A percentile compares a stretch with the other conserved stretches of the same genome.
Conservation (phyloP, 1,140 invertebrate species). For the Apolygus lucorum region DNA sequence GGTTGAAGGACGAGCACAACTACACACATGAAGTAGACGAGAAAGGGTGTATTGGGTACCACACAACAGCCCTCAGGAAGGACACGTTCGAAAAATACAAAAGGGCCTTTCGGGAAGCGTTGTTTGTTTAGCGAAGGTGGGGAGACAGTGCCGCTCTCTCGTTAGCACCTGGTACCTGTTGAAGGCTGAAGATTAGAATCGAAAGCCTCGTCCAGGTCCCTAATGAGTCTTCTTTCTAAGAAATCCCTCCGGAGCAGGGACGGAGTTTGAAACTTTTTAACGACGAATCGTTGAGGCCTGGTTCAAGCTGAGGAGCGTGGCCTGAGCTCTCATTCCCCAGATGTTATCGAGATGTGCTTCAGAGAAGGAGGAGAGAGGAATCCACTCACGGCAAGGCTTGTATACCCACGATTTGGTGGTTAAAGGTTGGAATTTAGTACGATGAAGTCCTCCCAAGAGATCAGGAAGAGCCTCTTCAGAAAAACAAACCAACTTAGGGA, state of each 20-base stretch:
- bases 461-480: too few relatives aligned
- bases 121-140: neutral
- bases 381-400: neutral
- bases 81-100: neutral
- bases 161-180: slow-evolving; percentile 16
- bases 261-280: neutral
- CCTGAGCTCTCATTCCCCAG: neutral
- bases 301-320: neutral
- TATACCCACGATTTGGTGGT: neutral
- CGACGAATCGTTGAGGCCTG: neutral
- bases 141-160: neutral
- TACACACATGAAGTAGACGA: too few relatives aligned
- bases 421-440: too few relatives aligned
- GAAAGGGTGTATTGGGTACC: too few relatives aligned
- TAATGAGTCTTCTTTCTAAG: slow-evolving; percentile 5
- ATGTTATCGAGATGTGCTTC: neutral
- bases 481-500: too few relatives aligned
- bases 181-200: neutral
- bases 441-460: too few relatives aligned
- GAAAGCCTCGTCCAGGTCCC: neutral
- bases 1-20: too few relatives aligned
- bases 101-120: neutral
- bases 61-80: neutral
- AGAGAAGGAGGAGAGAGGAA: neutral
- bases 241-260: neutral